phyloP scores from a whole-genome alignment of 2,888 invertebrate genomes.

The Seira sanloemensis region DNA sequence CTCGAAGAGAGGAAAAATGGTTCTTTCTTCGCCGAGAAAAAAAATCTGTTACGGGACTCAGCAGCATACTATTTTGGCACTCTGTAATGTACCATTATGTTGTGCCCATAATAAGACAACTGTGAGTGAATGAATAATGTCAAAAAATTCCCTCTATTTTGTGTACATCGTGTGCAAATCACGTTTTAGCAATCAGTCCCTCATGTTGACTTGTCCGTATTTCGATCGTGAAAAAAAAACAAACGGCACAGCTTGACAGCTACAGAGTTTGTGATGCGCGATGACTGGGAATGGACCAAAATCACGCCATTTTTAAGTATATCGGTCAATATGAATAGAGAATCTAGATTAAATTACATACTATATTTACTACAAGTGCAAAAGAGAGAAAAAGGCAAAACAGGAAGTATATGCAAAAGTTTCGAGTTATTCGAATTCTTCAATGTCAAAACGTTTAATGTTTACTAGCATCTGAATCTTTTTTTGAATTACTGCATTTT shows the following conservation, averaged over 20 bases:
- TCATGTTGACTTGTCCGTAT: too few relatives aligned
- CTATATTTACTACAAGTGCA: too few relatives aligned
- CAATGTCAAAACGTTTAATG: too few relatives aligned
- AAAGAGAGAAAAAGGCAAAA: too few relatives aligned
- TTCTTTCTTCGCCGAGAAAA: neutral
- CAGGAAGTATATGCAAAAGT: too few relatives aligned
- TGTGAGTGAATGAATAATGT: slow-evolving; percentile 25
- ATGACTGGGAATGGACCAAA: slow-evolving; percentile 17
- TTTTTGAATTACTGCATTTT: too few relatives aligned
- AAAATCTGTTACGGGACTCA: slow-evolving; percentile 50
- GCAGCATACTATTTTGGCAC: slow-evolving; percentile 31
- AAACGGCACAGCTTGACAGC: slow-evolving; percentile 47
- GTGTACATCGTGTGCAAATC: slow-evolving; percentile 39
- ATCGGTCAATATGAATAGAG: slow-evolving; percentile 47
- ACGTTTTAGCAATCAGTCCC: slow-evolving; percentile 57
- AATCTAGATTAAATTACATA: slow-evolving; percentile 19
- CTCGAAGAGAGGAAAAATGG: neutral
- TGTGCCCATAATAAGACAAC: slow-evolving; percentile 38
- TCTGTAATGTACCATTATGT: slow-evolving; percentile 11
- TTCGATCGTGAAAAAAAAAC: slow-evolving; percentile 41
- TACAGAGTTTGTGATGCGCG: slow-evolving; percentile 10
- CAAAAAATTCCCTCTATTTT: slow-evolving; percentile 18
- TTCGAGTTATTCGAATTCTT: too few relatives aligned
- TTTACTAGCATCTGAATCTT: too few relatives aligned
- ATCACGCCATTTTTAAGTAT: slow-evolving; percentile 50